phyloP scores from a whole-genome alignment of 1,140 invertebrate genomes.

The Diachasma alloeum region DNA sequence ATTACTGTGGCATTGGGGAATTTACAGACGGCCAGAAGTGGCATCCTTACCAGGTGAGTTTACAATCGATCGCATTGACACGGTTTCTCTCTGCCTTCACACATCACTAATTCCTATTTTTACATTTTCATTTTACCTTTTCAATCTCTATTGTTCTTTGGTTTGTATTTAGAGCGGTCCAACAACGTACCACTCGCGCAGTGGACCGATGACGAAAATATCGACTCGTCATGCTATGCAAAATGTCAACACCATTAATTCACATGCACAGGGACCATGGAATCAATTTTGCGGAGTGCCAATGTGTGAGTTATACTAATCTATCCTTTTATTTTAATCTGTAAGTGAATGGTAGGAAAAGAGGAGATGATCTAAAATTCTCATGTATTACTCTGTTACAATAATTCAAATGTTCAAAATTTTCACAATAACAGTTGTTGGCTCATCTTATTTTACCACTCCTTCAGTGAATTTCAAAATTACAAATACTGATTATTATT shows the following conservation, averaged over 20 bases:
- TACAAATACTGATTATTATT: too few relatives aligned
- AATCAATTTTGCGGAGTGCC: slow-evolving; percentile 58
- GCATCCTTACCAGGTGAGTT: slow-evolving; percentile 62
- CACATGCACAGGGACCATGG: slow-evolving; percentile 53
- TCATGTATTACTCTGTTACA: too few relatives aligned
- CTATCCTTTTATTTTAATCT: background rate
- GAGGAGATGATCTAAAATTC: too few relatives aligned
- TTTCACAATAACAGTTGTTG: too few relatives aligned
- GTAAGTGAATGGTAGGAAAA: background rate
- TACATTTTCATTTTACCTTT: slow-evolving; percentile 1
- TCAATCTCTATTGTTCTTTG: background rate
- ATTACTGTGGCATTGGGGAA: slow-evolving; percentile 53
- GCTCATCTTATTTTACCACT: too few relatives aligned
- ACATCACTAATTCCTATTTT: slow-evolving; percentile 16
- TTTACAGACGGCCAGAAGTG: slow-evolving; percentile 59
- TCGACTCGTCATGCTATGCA: slow-evolving; percentile 53
- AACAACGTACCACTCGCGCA: slow-evolving; percentile 52
- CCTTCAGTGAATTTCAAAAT: too few relatives aligned
- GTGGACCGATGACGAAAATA: slow-evolving; percentile 46
- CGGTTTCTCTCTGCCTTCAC: background rate
- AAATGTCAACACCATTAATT: slow-evolving; percentile 32
- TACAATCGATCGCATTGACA: slow-evolving; percentile 23
- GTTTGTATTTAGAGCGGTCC: slow-evolving; percentile 48
- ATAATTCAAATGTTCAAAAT: too few relatives aligned
- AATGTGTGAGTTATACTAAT: slow-evolving; percentile 49